A percentile compares a stretch with the other conserved stretches of the same genome.
These are phyloP conservation scores for Hybos culiciformis DNA, from an alignment of 2,888 invertebrate species.

Conservation along the genomic window DNA sequence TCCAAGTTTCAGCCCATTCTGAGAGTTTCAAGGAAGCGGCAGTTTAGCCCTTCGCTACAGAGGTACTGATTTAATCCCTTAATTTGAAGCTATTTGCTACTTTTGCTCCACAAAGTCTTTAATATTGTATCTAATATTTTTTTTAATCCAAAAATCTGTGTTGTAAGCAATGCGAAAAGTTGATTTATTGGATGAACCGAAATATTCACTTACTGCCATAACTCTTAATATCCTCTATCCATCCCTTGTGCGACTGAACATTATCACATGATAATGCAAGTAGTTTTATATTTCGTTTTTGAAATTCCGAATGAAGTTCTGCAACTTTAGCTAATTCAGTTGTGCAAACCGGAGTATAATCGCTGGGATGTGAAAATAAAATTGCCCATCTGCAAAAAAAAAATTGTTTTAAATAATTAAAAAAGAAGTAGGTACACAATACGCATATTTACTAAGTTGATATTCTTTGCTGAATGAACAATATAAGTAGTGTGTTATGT, in stretches of 20 bases:
- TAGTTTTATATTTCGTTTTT: constrained; percentile 69
- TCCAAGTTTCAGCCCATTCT: no score
- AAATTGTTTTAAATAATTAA: not conserved
- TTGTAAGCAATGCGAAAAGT: no score
- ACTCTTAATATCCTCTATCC: constrained; percentile 66
- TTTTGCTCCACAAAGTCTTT: no score
- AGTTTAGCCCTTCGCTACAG: no score
- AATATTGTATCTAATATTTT: no score
- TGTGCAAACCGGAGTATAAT: constrained; percentile 96
- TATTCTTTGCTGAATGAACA: no score
- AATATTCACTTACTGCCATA: constrained; percentile 48
- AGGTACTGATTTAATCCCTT: no score
- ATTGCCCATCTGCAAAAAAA: constrained; percentile 69
- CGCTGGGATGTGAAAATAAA: constrained; percentile 92
- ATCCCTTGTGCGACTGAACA: constrained; percentile 61
- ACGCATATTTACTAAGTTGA: not conserved
- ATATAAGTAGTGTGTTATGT: no score
- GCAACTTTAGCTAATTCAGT: constrained; percentile 79
- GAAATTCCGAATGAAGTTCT: constrained; percentile 61
- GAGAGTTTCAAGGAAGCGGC: no score
- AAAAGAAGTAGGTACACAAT: not conserved
- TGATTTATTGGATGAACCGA: not conserved
- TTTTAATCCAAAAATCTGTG: no score
- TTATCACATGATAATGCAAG: constrained; percentile 86
- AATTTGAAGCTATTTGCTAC: no score